Evolutionary conservation across 2,113 vertebrate species (phyloP).

Genomic region (Dipodomys spectabilis): DNA sequence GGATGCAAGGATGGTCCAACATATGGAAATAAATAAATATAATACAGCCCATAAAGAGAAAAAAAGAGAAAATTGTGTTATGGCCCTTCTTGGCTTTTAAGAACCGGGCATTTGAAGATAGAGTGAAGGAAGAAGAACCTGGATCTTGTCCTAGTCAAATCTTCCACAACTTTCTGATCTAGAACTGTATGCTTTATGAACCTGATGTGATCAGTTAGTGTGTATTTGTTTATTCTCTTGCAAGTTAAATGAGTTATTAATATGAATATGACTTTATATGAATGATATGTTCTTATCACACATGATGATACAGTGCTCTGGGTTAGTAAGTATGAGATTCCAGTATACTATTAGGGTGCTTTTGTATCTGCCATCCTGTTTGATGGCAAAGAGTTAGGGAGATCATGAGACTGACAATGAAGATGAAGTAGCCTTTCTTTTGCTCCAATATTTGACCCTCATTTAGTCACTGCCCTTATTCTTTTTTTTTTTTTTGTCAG

Average conservation of each 20-base stretch:
- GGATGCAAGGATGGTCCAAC: too few species aligned
- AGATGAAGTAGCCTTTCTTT: background rate
- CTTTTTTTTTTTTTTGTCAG: too few species aligned
- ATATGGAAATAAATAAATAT: too few species aligned
- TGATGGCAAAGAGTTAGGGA: background rate
- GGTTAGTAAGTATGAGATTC: background rate
- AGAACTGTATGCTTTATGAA: background rate
- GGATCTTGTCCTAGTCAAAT: constrained; percentile 9
- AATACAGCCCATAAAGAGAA: too few species aligned
- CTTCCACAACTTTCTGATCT: background rate
- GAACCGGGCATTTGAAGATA: background rate
- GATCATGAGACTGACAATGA: background rate
- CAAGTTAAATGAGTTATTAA: background rate
- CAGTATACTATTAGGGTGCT: background rate
- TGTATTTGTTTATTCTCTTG: constrained; percentile 12
- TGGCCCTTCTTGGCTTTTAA: background rate
- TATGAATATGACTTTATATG: background rate
- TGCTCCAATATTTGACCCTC: background rate
- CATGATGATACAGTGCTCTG: background rate
- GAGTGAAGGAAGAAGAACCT: background rate
- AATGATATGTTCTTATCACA: background rate
- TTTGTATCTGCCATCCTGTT: background rate
- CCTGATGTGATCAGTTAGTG: background rate
- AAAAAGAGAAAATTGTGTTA: too few species aligned
- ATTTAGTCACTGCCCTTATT: background rate